phyloP scores from a whole-genome alignment of 2,888 invertebrate genomes.

The Scaptomyza polygonia region DNA sequence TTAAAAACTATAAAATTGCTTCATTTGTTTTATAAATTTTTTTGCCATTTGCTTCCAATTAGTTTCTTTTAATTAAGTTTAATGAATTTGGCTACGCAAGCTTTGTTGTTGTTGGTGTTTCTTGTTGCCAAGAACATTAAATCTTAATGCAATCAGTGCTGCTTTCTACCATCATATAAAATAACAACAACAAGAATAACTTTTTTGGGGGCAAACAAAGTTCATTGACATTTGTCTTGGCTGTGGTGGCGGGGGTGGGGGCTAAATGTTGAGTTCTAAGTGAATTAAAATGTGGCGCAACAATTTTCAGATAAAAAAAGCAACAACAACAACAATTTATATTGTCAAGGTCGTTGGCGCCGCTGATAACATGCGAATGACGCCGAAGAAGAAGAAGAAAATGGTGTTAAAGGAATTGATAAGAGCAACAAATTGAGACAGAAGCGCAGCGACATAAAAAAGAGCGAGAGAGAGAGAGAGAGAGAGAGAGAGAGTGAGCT shows the following conservation, averaged over 20 bases:
- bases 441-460: not conserved
- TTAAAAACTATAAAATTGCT: not conserved
- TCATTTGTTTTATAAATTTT: not conserved
- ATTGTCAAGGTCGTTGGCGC: slow-evolving; percentile 66
- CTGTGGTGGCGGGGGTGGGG: no score
- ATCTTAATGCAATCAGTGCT: slow-evolving; percentile 44
- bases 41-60: slow-evolving; percentile 22
- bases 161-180: no score
- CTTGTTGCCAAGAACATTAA: slow-evolving; percentile 9
- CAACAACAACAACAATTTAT: not conserved
- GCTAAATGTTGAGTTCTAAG: slow-evolving; percentile 21
- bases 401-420: slow-evolving; percentile 31
- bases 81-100: slow-evolving; percentile 31
- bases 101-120: no score
- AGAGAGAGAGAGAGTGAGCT: no score
- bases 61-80: slow-evolving; percentile 48
- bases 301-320: slow-evolving; percentile 65
- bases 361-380: slow-evolving; percentile 41
- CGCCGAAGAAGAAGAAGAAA: not conserved
- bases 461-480: no score
- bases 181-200: not conserved
- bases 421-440: slow-evolving; percentile 19
- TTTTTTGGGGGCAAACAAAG: slow-evolving; percentile 11
- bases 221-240: slow-evolving; percentile 52
- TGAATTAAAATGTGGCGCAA: slow-evolving; percentile 66